Conservation (phyloP, 1,140 invertebrate genomes). For the Aphidius ervi region DNA sequence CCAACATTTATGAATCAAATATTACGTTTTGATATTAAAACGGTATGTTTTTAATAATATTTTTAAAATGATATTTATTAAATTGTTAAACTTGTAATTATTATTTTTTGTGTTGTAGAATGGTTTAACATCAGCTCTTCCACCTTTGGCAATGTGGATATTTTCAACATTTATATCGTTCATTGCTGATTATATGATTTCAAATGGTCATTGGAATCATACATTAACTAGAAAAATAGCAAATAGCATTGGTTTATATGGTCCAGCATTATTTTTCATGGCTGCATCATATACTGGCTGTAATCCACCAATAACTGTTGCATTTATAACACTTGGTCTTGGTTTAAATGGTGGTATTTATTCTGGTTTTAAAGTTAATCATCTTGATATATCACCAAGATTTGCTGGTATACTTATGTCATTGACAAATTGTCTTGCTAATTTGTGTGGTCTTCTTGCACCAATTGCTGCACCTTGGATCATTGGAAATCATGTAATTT, state of each 20-base stretch:
- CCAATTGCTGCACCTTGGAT: slow-evolving; percentile 78
- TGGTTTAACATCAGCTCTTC: slow-evolving; percentile 72
- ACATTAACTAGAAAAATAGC: slow-evolving; percentile 74
- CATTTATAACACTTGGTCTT: slow-evolving; percentile 70
- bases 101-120: slow-evolving; percentile 55
- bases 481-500: slow-evolving; percentile 52
- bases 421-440: slow-evolving; percentile 88
- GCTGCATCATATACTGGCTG: slow-evolving; percentile 78
- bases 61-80: neutral
- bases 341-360: slow-evolving; percentile 80
- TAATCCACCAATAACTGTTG: slow-evolving; percentile 66
- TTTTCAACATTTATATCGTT: slow-evolving; percentile 78
- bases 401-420: slow-evolving; percentile 91
- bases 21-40: slow-evolving; percentile 85
- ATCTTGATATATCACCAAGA: slow-evolving; percentile 86
- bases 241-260: slow-evolving; percentile 76
- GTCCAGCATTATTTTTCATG: slow-evolving; percentile 71
- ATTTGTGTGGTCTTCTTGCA: slow-evolving; percentile 81
- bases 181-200: slow-evolving; percentile 77
- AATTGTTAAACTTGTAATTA: no score
- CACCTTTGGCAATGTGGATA: slow-evolving; percentile 83
- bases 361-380: slow-evolving; percentile 86
- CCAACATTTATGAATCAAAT: slow-evolving; percentile 96
- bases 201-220: slow-evolving; percentile 63
- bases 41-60: slow-evolving; percentile 58